phyloP scores from a whole-genome alignment of 1,140 invertebrate genomes.

The Drosophila sucinea region DNA sequence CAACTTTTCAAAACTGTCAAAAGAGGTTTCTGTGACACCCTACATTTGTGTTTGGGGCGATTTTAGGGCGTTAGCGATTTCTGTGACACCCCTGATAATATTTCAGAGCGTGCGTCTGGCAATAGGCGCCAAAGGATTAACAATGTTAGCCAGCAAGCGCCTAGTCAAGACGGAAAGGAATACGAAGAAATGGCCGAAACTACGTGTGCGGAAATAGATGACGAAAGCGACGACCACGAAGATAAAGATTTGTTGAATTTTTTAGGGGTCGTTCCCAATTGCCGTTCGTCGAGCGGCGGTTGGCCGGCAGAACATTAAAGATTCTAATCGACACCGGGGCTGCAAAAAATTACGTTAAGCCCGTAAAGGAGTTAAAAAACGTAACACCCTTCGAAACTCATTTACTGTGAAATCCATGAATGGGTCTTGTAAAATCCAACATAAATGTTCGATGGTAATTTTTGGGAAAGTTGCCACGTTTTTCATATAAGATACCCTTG shows the following conservation, averaged over 20 bases:
- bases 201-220: conserved; percentile 23
- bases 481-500: too few species aligned
- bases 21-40: too few species aligned
- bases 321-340: conserved; percentile 40
- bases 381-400: conserved; percentile 10
- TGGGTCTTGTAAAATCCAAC: too few species aligned
- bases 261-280: conserved; percentile 37
- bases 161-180: not conserved
- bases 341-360: conserved; percentile 34
- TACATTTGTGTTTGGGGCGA: too few species aligned
- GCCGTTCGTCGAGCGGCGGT: conserved; percentile 31
- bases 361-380: conserved; percentile 29
- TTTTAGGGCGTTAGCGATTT: too few species aligned
- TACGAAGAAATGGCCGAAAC: conserved; percentile 20
- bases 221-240: conserved; percentile 4
- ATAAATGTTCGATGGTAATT: too few species aligned
- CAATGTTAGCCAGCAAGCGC: conserved; percentile 21
- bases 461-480: too few species aligned
- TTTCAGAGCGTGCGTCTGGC: conserved; percentile 19
- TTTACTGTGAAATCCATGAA: too few species aligned
- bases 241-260: conserved; percentile 21
- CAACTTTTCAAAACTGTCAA: too few species aligned
- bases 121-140: conserved; percentile 32
- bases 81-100: too few species aligned
- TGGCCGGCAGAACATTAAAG: conserved; percentile 34